Evolutionary conservation across 2,888 invertebrate species (phyloP).

Genomic region (Drosophila recens): DNA sequence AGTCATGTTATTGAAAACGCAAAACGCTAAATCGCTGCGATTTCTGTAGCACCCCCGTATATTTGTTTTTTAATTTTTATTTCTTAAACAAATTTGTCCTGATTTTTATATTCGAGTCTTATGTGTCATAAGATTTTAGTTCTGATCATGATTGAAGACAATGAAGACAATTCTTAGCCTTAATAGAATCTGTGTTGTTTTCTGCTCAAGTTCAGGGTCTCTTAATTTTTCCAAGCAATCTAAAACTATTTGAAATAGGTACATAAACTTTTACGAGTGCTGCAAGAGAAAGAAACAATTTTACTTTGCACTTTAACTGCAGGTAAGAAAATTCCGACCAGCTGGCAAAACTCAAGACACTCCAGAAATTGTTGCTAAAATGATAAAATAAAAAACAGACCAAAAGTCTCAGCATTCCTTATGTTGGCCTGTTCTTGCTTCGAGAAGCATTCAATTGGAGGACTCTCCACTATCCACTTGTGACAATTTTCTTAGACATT

Average conservation of each 20-base stretch:
- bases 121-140: no score
- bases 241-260: neutral
- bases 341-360: conserved; percentile 1
- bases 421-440: neutral
- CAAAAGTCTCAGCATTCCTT: neutral
- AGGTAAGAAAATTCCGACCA: neutral
- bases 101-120: no score
- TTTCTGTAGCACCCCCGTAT: no score
- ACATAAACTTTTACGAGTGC: neutral
- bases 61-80: no score
- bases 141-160: no score
- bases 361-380: conserved; percentile 4
- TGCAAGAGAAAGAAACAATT: neutral
- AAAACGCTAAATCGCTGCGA: no score
- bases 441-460: neutral
- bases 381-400: neutral
- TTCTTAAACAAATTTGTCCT: no score
- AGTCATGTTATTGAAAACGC: no score
- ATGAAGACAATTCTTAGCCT: neutral
- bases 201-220: neutral
- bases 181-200: neutral
- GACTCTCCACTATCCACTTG: neutral
- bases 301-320: neutral
- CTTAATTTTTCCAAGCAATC: neutral
- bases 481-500: conserved; percentile 1